Conservation (phyloP, 2,888 invertebrate species). For the Selenia dentaria region DNA sequence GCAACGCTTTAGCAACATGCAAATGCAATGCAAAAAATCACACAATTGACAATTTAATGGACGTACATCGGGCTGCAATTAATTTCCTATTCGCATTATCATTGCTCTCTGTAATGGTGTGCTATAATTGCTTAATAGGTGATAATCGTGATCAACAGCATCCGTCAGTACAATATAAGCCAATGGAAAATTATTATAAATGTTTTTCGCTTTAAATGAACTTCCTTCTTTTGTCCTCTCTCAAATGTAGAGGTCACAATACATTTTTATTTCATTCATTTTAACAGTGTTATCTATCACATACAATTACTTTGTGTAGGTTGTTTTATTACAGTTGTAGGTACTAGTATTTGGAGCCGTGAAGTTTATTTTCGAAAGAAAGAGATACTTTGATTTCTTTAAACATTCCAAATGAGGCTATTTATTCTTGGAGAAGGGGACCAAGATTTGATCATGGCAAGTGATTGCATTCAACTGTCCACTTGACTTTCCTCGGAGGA, state of each 20-base stretch:
- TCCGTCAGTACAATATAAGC: slow-evolving; percentile 20
- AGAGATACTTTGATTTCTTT: no score
- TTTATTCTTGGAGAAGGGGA: no score
- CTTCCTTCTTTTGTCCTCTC: slow-evolving; percentile 26
- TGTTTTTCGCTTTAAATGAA: slow-evolving; percentile 26
- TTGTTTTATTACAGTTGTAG: no score
- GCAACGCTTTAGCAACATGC: slow-evolving; percentile 16
- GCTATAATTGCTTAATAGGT: slow-evolving; percentile 40
- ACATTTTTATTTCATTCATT: slow-evolving; percentile 15
- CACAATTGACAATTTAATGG: slow-evolving; percentile 18
- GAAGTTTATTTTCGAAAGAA: no score
- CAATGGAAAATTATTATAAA: slow-evolving; percentile 23
- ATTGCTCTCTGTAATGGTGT: slow-evolving; percentile 33
- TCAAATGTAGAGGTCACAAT: slow-evolving; percentile 19
- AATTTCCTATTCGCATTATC: slow-evolving; percentile 38
- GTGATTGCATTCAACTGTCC: slow-evolving; percentile 58
- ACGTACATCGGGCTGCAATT: slow-evolving; percentile 34
- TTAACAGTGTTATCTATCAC: not conserved
- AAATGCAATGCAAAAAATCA: slow-evolving; percentile 20
- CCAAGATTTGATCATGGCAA: slow-evolving; percentile 45
- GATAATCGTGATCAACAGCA: slow-evolving; percentile 29
- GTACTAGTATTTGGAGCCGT: no score
- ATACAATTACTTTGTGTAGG: not conserved
- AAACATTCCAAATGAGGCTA: no score
- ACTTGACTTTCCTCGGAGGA: slow-evolving; percentile 77